Evolutionary conservation across 1,140 invertebrate genomes (phyloP), one percentile per base, ranked within the genome.

Genomic region (Radopholus similis): DNA sequence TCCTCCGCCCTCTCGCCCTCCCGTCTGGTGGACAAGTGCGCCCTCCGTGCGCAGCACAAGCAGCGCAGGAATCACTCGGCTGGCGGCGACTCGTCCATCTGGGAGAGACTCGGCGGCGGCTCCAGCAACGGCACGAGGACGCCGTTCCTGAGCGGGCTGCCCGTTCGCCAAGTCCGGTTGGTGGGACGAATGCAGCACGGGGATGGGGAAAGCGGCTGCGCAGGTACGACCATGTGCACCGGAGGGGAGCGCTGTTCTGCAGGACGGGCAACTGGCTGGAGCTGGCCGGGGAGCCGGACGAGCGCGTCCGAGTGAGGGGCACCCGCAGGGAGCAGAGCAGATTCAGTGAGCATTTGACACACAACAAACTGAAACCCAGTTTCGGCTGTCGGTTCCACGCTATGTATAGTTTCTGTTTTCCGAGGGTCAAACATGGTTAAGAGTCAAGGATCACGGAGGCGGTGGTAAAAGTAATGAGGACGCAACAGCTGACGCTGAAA

Each of bases 261-360:
- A 64, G 75, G 28, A 70, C 74, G 8, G 74, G 74, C 13, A 68
- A 38, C 9, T 76, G 74, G 74, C 21, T 76, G 21, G 74, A 76
- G 38, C 57, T 76, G 8, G 21, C 42, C 26, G 57, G 32, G 32
- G 56, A 70, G 53, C 32, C 21, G 44, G 47, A 32, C 30, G 47
- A 73, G 28, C 40, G 44, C 34, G 58, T 64, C 38, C 58, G 56
- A 73, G 53, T 72, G 15, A 49, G 54, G n/a, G 71, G 71, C 23
- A 72, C 72, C 11, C 56, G 23, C 30, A 56, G 30, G 18, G 68
- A 72, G 32, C 73, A 40, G 9, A 74, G 66, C 30, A 42, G 37
- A 64, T 74, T 72, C 35, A 55, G 71, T 72, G 69, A 74, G 70
- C 42, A 23, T 51, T 51, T n/a, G n/a, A n/a, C n/a, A n/a, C n/a